These are phyloP conservation scores for Sorex araneus DNA, from an alignment of 2,113 vertebrate species.

Conservation along the genomic window DNA sequence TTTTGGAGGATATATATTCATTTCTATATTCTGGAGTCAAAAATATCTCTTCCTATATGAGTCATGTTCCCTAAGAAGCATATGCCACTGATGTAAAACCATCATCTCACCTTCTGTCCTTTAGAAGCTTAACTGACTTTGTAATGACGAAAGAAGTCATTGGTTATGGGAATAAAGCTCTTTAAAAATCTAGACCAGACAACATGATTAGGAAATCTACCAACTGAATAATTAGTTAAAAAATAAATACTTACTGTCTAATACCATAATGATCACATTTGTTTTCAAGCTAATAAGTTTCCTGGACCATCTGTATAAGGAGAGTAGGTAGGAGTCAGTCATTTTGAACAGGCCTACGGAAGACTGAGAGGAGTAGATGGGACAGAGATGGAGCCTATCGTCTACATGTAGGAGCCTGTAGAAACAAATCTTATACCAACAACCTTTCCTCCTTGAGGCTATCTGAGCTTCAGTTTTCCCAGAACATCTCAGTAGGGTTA, in stretches of 20 bases:
- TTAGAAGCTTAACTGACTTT: neutral
- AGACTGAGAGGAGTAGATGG: too few relatives aligned
- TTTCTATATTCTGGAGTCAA: neutral
- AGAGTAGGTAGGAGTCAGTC: neutral
- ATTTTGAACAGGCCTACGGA: neutral
- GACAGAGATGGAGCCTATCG: neutral
- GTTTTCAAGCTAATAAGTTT: neutral
- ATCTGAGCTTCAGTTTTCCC: neutral
- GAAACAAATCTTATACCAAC: neutral
- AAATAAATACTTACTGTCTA: slow-evolving; percentile 59
- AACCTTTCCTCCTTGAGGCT: neutral
- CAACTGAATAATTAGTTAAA: slow-evolving; percentile 62
- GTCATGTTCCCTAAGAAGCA: neutral
- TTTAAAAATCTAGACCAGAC: slow-evolving; percentile 29
- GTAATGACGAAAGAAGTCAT: neutral
- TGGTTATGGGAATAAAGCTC: slow-evolving; percentile 11
- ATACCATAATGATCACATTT: neutral
- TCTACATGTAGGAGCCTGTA: neutral
- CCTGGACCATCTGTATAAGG: neutral
- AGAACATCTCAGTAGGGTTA: neutral
- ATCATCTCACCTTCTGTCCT: neutral
- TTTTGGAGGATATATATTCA: neutral
- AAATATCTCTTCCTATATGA: neutral
- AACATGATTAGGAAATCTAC: slow-evolving; percentile 38
- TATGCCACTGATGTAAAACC: neutral